Base-by-base conservation (phyloP, 2,888 invertebrate species). In the Nebria brevicollis region DNA sequence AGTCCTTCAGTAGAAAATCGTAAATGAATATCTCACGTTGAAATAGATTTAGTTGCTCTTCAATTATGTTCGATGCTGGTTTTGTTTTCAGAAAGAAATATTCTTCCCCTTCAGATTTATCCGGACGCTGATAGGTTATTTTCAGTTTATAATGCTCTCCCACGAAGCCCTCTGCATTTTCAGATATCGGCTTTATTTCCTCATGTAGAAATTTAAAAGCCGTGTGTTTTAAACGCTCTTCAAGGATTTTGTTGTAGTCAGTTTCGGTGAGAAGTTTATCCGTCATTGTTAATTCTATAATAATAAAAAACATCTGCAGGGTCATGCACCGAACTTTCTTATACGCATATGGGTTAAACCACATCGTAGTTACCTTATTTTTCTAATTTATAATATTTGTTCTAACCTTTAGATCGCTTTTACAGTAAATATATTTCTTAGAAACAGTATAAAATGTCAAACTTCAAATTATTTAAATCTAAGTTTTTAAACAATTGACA, bases 1-100 rank as follows among this genome's bases (percentile, higher is more conserved):
- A 84, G 75, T 84, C 83, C 2, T 83, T 84, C 26, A 86, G 66
- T 13, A 87, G 77, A 7, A 72, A 70, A 5, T 83, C 84, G 77
- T 87, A 88, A 41, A 85, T 85, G 68, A 86, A 85, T 77, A 85
- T 85, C 83, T 88, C 88, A 77, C 87, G 88, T 75, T 85, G 86
- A 82, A 85, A 88, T 10, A 85, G 84, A 43, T 83, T 66, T n/a
- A 42, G 41, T 72, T 64, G n/a, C 1, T 25, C 68, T 75, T 80
- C 75, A 1, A 43, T 11, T 26, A 26, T 64, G 54, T 75, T 75
- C 15, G 15, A 26, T 8, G 13, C n/a, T 6, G 80, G 75, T 75
- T 75, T 80, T 5, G 72, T 65, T 80, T 70, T 20, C 20, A 20
- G 20, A 20, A 20, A 20, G 20, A 20, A 20, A 20, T 20, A 20